phyloP scores from a whole-genome alignment of 2,797 vertebrate genomes.

The Allobates femoralis region DNA sequence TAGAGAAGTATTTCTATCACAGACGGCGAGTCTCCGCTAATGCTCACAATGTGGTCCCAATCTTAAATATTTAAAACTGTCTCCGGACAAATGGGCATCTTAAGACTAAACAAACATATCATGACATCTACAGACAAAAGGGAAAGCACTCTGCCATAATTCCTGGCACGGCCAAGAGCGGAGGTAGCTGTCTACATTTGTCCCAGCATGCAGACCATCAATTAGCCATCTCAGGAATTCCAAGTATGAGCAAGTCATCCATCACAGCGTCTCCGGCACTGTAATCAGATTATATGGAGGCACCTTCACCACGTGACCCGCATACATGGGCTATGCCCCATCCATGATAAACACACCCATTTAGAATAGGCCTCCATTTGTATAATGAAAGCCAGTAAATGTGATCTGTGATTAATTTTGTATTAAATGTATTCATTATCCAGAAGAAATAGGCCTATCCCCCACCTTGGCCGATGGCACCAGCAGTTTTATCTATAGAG shows the following conservation, averaged over 20 bases:
- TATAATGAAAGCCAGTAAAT: not conserved
- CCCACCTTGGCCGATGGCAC: not conserved
- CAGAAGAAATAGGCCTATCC: not conserved
- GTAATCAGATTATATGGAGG: conserved; percentile 35
- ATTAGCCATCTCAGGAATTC: conserved; percentile 59
- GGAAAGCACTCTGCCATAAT: conserved; percentile 38
- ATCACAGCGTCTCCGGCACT: conserved; percentile 41
- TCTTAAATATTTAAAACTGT: conserved; percentile 27
- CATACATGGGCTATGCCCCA: conserved; percentile 12
- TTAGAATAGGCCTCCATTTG: not conserved
- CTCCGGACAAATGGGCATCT: conserved; percentile 20
- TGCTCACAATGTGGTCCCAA: not conserved
- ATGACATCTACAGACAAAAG: conserved; percentile 12
- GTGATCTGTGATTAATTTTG: not conserved
- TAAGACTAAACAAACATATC: conserved; percentile 39
- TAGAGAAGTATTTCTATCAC: not conserved
- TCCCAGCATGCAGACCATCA: conserved; percentile 57
- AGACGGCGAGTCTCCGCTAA: not conserved
- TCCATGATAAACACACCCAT: not conserved
- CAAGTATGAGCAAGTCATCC: conserved; percentile 54
- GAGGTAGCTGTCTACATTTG: conserved; percentile 42
- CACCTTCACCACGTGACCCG: conserved; percentile 26
- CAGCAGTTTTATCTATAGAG: no score
- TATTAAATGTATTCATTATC: not conserved
- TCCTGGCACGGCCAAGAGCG: conserved; percentile 20